Evolutionary conservation across 1,140 invertebrate genomes (phyloP), one percentile per base, ranked within the genome.

Genomic region (Oncopeltus fasciatus): DNA sequence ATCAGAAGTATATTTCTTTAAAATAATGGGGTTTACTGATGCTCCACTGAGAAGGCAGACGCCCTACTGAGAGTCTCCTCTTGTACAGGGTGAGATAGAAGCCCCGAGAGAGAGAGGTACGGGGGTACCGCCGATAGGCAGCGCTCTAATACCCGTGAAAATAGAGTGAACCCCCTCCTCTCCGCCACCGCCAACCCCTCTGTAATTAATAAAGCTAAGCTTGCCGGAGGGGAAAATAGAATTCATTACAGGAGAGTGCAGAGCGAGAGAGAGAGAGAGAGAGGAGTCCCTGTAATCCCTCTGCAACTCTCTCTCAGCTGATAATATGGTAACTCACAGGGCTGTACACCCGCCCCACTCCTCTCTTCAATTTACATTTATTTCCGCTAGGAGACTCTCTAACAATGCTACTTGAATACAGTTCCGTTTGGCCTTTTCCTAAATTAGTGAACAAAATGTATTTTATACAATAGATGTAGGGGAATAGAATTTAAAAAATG

Each of bases 191-290:
- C 12, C 16, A 5, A 38, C 14, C 62, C 44, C 49, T 46, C 26
- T 53, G 62, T 63, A 63, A 63, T 63, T 63, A 63, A 63, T 63
- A 63, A 63, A 63, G 62, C 62, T 63, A 59, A 63, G 62, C 62
- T 53, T 53, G 62, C 62, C 62, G 57, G 57, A 63, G 62, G 62
- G 62, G 62, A 63, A 63, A 63, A 63, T 63, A 63, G 62, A 63
- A 63, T 63, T 63, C 62, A 63, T 63, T 63, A 63, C 62, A 46
- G 27, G 28, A 24, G 33, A 38, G 28, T 33, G 49, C 44, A 59
- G 56, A 29, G 57, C 28, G 24, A 27, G 60, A 28, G 28, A 29
- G 27, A 29, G 58, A 29, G 31, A 29, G 31, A 29, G n/a, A 11
- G 58, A n/a, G n/a, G n/a, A n/a, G 59, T n/a, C 12, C 21, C 16